Percentiles rank a stretch among this genome's conserved stretches.
Evolutionary conservation across 2,888 invertebrate genomes (phyloP).

Genomic region (Stenolophus ochropezus): DNA sequence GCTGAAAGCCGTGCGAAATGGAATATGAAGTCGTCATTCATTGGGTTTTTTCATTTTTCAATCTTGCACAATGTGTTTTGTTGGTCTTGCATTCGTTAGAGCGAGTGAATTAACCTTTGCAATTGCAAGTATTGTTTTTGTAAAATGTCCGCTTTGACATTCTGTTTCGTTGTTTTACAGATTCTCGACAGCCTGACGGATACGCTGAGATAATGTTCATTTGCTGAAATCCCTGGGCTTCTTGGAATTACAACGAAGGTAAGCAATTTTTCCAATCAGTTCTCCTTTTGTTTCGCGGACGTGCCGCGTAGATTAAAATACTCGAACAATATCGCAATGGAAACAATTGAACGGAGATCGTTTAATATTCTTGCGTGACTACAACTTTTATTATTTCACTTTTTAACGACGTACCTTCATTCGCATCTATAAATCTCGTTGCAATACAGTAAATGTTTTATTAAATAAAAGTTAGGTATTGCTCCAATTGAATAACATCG

Average conservation of each 20-base stretch:
- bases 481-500: too few species aligned
- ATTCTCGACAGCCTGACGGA: conserved; percentile 34
- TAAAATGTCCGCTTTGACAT: neutral
- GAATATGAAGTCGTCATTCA: conserved; percentile 30
- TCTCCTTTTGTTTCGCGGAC: conserved; percentile 12
- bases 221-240: conserved; percentile 29
- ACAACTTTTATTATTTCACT: neutral
- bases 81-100: conserved; percentile 31
- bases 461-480: neutral
- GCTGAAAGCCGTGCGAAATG: conserved; percentile 27
- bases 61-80: conserved; percentile 41
- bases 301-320: conserved; percentile 7
- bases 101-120: conserved; percentile 7
- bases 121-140: conserved; percentile 1
- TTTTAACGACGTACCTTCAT: neutral
- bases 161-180: conserved; percentile 41
- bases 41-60: conserved; percentile 32
- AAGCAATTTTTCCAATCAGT: conserved; percentile 25
- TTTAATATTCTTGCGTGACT: neutral
- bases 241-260: conserved; percentile 45
- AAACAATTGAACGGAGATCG: neutral
- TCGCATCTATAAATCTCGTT: neutral
- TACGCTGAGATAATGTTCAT: conserved; percentile 47
- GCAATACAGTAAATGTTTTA: neutral
- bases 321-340: neutral